phyloP scores from a whole-genome alignment of 2,113 vertebrate species.

The Semnornis frantzii region DNA sequence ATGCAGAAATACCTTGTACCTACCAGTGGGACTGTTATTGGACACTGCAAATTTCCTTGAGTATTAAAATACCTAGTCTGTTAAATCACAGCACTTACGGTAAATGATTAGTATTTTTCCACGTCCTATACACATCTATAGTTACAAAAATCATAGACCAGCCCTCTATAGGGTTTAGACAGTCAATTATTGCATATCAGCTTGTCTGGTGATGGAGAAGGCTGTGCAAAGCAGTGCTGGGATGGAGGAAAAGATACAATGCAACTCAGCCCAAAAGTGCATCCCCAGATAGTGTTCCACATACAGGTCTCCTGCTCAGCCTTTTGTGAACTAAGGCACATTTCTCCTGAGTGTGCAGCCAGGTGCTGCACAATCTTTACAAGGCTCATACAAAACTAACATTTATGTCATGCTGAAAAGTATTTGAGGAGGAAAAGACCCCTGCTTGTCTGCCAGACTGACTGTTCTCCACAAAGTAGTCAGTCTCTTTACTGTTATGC shows the following conservation, averaged over 20 bases:
- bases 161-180: neutral
- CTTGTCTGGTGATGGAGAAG: neutral
- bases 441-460: constrained; percentile 9
- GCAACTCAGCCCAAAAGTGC: rapidly evolving
- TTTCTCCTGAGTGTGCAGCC: neutral
- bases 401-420: neutral
- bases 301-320: neutral
- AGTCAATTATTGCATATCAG: neutral
- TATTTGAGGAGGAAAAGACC: constrained; percentile 11
- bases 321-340: neutral
- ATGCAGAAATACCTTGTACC: neutral
- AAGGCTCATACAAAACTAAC: constrained; percentile 2
- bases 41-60: neutral
- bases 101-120: neutral
- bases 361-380: neutral
- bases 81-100: neutral
- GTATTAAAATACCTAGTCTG: neutral
- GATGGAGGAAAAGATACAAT: rapidly evolving
- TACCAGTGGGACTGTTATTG: neutral
- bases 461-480: constrained; percentile 8
- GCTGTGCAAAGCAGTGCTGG: neutral
- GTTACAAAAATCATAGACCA: neutral
- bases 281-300: neutral
- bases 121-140: neutral
- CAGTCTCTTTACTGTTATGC: neutral